Evolutionary conservation across 2,113 vertebrate species (phyloP), one percentile per base, ranked within the genome.

Genomic region (Elephantulus edwardii): DNA sequence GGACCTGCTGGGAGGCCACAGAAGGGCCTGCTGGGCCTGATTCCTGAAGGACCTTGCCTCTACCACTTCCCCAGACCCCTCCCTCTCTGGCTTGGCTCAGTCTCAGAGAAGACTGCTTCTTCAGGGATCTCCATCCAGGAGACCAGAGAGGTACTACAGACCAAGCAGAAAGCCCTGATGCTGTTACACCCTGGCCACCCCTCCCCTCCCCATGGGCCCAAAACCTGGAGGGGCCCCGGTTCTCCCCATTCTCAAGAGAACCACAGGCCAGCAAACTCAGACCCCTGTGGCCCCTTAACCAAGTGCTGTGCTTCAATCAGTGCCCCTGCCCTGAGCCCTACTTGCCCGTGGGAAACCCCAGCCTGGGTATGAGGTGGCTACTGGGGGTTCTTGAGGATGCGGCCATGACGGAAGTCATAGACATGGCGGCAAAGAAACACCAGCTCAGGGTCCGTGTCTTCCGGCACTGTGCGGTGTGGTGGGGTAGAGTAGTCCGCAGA

Each of bases 401-500:
- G 99, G 80, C 99, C 99, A 19, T 98, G 99, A 93, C 99, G 98
- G 96, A 99, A 99, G 97, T 99, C 99, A 35, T 99, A 99, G 97
- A 99, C 99, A 50, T 99, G 99, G 91, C 99, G 99, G 97, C 99
- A 99, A 97, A 99, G 98, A 95, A 98, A 99, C 96, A 99, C 99
- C 97, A 99, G 97, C 93, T 99, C 98, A 0, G 98, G 98, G 96
- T 99, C 98, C n/a, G 98, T 98, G 97, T 99, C 98, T 93, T 99
- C 96, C 35, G 99, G 99, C 97, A 99, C 98, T 94, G 98, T 98
- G 97, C 98, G 99, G 97, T 99, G 99, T 92, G 98, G 97, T 70
- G 99, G 99, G 66, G 98, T 98, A 96, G 98, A 97, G 94, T 98
- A 99, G 95, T 98, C 98, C 85, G 98, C 98, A 0, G 98, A 97